A percentile compares a stretch with the other conserved stretches of the same genome.
Evolutionary conservation across 92 coral and sea anemone genomes (phyloP).

Genomic region (Desmophyllum pertusum): DNA sequence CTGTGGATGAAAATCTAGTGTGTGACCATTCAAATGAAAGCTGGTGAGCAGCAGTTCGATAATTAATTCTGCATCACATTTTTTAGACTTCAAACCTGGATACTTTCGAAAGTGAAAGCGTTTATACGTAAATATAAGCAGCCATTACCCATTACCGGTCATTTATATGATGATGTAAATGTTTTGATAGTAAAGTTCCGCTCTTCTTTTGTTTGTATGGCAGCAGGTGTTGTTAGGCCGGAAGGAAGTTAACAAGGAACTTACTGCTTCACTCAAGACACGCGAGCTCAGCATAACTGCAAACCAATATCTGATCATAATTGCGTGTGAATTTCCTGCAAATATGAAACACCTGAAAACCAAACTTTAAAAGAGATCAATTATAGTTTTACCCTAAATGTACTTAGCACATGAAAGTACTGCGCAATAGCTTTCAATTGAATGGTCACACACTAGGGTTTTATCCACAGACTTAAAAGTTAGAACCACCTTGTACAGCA

Average conservation of each 20-base stretch:
- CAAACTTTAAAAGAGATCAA: background rate
- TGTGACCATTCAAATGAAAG: background rate
- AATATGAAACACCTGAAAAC: background rate
- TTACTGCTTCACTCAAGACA: background rate
- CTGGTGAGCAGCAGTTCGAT: background rate
- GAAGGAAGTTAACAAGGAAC: background rate
- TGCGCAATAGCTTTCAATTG: no score
- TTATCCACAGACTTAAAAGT: no score
- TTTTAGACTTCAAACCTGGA: background rate
- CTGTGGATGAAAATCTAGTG: background rate
- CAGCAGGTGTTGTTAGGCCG: background rate
- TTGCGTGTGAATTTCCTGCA: background rate
- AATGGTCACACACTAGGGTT: no score
- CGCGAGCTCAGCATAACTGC: background rate
- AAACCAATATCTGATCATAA: background rate
- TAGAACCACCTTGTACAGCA: no score
- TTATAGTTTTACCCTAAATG: no score
- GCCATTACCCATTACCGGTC: background rate
- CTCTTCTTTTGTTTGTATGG: background rate
- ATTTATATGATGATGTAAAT: background rate
- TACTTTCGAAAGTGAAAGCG: background rate
- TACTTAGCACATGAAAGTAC: no score
- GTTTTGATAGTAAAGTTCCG: background rate
- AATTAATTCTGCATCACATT: background rate
- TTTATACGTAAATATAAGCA: background rate